Base-by-base conservation (phyloP, 1,140 invertebrate species). In the Lucilia cuprina region DNA sequence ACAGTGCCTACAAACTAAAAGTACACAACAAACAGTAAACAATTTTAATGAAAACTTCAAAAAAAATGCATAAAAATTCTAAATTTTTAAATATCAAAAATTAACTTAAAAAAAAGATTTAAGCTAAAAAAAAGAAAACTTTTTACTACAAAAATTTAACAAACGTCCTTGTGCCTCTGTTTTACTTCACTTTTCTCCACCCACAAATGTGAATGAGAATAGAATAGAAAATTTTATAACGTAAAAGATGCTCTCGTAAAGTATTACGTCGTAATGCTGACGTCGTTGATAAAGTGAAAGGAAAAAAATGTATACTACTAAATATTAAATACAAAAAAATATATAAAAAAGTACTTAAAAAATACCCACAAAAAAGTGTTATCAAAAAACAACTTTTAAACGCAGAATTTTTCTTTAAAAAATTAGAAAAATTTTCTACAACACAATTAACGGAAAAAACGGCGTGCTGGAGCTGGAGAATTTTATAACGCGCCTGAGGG, bases 381-480 rank as follows among this genome's bases (percentile, higher is more conserved):
- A 21, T 25, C 41, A 49, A 41, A 75, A 75, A 77, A 41, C 19
- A 41, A 21, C n/a, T 49, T 80, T 78, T 78, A 41, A 50, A 50
- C n/a, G 0, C 2, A 41, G 41, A 41, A 30, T 2, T 30, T 30
- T 30, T 30, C 25, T 30, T 30, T 30, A 75, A 80, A 80, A 80
- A 49, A 49, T n/a, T 47, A 14, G 8, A 80, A 80, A 49, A 80
- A 80, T 75, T 41, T 41, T 30, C 19, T 25, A 25, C 41, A 41
- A 74, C 9, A 21, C 7, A 49, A 21, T 41, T 4, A 80, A 49
- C 3, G 5, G 19, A 50, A 78, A 84, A 70, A 49, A 7, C 83
- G 84, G 78, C 84, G 84, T 84, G 84, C 84, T 84, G 84, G 84
- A 83, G 82, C 74, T 77, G 75, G 82, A 34, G 35, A 74, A 74